Conservation (phyloP, 2,797 vertebrate genomes). For the Delichon dasypus region DNA sequence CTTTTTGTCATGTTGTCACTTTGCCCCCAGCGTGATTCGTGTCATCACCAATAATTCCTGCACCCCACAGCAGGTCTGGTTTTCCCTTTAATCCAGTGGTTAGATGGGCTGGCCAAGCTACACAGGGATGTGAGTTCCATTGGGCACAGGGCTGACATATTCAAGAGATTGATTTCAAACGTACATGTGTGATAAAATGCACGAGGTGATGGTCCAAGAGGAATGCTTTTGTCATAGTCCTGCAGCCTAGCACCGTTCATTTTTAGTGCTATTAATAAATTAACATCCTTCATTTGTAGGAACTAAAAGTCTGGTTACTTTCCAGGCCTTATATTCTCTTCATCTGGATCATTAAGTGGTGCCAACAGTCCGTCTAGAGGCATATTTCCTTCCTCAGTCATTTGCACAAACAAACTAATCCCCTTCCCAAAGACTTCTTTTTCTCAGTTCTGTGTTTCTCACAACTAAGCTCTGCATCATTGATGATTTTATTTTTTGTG, state of each 20-base stretch:
- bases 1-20: neutral
- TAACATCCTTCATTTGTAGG: neutral
- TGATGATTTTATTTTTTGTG: neutral
- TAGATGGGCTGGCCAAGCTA: neutral
- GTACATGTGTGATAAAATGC: neutral
- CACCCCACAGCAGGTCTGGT: neutral
- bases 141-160: neutral
- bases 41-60: constrained; percentile 34
- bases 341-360: neutral
- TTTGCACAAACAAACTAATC: neutral
- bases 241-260: neutral
- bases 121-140: neutral
- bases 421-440: neutral
- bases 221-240: neutral
- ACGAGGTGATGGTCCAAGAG: neutral
- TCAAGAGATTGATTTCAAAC: neutral
- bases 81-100: constrained; percentile 12
- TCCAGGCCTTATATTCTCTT: neutral
- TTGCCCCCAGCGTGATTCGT: neutral
- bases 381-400: neutral
- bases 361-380: neutral
- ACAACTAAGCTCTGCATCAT: neutral
- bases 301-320: neutral
- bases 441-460: neutral
- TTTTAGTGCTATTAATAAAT: neutral